phyloP scores from a whole-genome alignment of 2,113 vertebrate genomes.

The Furnarius figulus region DNA sequence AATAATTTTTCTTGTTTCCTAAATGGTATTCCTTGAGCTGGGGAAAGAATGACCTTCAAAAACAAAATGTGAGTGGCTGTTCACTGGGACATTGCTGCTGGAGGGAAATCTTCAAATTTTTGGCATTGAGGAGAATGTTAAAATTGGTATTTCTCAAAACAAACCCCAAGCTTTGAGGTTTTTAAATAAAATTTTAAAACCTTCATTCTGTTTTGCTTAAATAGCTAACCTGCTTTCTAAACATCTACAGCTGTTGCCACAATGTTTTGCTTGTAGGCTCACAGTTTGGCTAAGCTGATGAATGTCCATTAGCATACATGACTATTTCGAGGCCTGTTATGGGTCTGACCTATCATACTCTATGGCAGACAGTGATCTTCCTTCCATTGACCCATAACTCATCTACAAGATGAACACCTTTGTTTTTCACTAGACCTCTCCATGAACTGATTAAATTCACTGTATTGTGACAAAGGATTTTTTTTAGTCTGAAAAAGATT shows the following conservation, averaged over 20 bases:
- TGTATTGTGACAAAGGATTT: neutral
- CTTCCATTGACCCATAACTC: neutral
- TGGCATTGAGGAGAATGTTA: neutral
- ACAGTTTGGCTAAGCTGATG: neutral
- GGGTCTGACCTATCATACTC: neutral
- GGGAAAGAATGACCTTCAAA: neutral
- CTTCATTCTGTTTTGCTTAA: neutral
- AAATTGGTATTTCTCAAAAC: neutral
- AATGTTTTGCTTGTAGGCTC: neutral
- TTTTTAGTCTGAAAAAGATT: neutral
- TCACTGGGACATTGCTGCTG: neutral
- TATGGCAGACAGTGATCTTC: neutral
- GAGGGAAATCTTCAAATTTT: neutral
- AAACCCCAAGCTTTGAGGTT: neutral
- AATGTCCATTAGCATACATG: neutral
- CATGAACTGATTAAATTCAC: neutral
- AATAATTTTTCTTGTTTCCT: neutral
- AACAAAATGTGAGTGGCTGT: neutral
- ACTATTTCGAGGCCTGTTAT: neutral
- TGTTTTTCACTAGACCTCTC: neutral
- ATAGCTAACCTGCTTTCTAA: neutral
- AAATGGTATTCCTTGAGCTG: accelerated
- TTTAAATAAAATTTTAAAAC: neutral
- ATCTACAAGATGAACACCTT: neutral
- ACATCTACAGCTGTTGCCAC: neutral